phyloP scores from a whole-genome alignment of 2,888 invertebrate species.

The Lydus trimaculatus region DNA sequence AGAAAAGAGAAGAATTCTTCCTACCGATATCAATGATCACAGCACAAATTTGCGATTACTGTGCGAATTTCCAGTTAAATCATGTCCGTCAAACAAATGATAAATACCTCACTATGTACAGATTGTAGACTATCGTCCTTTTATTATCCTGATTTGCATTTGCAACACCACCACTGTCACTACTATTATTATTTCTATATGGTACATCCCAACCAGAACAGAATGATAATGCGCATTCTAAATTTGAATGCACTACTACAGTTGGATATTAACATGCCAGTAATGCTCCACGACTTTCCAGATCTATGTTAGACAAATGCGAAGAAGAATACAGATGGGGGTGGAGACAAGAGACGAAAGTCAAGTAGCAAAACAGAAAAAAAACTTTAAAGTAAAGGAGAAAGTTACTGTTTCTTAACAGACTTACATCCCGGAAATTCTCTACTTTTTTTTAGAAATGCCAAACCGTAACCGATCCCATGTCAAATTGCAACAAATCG shows the following conservation, averaged over 20 bases:
- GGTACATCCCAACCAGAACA: neutral
- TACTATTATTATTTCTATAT: neutral
- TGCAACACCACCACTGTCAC: slow-evolving; percentile 19
- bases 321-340: neutral
- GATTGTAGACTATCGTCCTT: neutral
- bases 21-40: too few species aligned
- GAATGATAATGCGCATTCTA: neutral
- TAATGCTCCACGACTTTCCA: slow-evolving; percentile 13
- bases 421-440: slow-evolving; percentile 18
- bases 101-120: neutral
- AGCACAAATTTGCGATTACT: too few species aligned
- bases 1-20: too few species aligned
- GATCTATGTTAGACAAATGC: neutral
- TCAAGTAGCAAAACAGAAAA: slow-evolving; percentile 35
- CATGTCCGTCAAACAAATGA: neutral
- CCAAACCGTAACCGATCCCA: slow-evolving; percentile 34
- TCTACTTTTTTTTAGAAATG: slow-evolving; percentile 34
- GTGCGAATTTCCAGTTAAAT: neutral
- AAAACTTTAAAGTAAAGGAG: slow-evolving; percentile 29
- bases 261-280: slow-evolving; percentile 27
- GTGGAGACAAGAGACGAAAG: slow-evolving; percentile 10
- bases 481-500: slow-evolving; percentile 47
- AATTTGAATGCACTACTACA: neutral
- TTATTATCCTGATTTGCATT: slow-evolving; percentile 22
- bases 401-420: neutral